These are phyloP conservation scores for Cyprinodon diabolis DNA, from an alignment of 2,797 vertebrate genomes.

Conservation along the genomic window DNA sequence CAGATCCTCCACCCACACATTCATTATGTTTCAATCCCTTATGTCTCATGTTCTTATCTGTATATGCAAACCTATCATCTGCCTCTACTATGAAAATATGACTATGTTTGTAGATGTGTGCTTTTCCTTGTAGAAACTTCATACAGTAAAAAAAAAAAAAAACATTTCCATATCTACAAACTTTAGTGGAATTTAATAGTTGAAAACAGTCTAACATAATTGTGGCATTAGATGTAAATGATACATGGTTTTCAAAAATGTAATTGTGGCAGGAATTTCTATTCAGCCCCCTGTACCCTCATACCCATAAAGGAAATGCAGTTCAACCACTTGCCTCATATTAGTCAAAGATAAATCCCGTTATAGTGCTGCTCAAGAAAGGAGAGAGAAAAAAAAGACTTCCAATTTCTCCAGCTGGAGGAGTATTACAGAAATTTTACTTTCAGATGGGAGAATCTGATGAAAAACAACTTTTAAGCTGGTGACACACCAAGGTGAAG, in stretches of 20 bases:
- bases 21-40: conserved; percentile 39
- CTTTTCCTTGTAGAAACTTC: background rate
- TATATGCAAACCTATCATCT: conserved; percentile 13
- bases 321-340: background rate
- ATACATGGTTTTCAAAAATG: background rate
- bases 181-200: background rate
- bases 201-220: background rate
- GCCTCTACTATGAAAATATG: conserved; percentile 8
- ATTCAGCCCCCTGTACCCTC: background rate
- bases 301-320: background rate
- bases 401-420: background rate
- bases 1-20: conserved; percentile 25
- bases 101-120: conserved; percentile 24
- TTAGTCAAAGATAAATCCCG: background rate
- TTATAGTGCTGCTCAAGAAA: background rate
- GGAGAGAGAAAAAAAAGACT: background rate
- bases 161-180: background rate
- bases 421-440: background rate
- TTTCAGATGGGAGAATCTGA: background rate
- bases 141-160: background rate
- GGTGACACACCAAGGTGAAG: too few relatives aligned
- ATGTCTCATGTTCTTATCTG: conserved; percentile 39
- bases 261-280: background rate
- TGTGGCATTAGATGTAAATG: background rate
- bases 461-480: background rate